Conservation (phyloP, 1,140 invertebrate species). For the Nasonia giraulti region DNA sequence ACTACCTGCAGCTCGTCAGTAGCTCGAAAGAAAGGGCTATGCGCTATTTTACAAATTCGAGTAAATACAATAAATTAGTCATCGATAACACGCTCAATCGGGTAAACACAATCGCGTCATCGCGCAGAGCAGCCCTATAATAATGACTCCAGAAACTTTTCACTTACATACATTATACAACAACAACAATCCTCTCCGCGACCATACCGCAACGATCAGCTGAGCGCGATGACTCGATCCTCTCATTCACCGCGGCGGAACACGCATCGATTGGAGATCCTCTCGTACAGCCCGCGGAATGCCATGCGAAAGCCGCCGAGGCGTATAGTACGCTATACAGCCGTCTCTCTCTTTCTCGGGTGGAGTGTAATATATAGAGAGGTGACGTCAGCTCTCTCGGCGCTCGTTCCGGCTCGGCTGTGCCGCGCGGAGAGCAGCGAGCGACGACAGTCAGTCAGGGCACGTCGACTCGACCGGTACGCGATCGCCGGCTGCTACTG, state of each 20-base stretch:
- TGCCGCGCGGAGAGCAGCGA: neutral
- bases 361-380: neutral
- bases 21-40: neutral
- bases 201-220: too few relatives aligned
- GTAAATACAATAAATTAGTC: too few relatives aligned
- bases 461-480: constrained; percentile 6
- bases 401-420: neutral
- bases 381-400: neutral
- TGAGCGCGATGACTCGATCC: too few relatives aligned
- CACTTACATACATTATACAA: too few relatives aligned
- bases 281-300: neutral
- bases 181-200: too few relatives aligned
- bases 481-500: neutral
- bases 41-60: too few relatives aligned
- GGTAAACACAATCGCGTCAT: too few relatives aligned
- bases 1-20: neutral
- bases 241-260: neutral
- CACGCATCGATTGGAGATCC: neutral
- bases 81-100: too few relatives aligned
- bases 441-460: constrained; percentile 9
- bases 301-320: constrained; percentile 15
- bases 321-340: neutral
- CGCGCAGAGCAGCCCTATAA: too few relatives aligned
- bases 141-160: too few relatives aligned
- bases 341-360: neutral